A percentile compares a stretch with the other conserved stretches of the same genome.
Evolutionary conservation across 2,888 invertebrate species (phyloP).

Genomic region (Schizaphis graminum): DNA sequence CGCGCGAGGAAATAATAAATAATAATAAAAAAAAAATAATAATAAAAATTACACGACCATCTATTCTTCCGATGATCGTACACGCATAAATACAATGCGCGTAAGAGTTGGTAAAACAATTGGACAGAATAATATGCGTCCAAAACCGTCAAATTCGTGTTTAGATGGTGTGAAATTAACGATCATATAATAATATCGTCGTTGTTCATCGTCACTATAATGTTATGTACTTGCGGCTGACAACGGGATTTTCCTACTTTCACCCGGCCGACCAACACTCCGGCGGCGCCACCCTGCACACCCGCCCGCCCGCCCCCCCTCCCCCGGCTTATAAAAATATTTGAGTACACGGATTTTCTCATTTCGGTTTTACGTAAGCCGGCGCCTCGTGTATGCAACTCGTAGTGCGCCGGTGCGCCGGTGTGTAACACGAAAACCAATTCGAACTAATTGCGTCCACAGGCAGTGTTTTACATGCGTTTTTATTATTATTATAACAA

Average conservation of each 20-base stretch:
- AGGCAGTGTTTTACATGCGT: neutral
- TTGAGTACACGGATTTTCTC: neutral
- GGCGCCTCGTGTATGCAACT: constrained; percentile 58
- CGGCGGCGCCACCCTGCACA: neutral
- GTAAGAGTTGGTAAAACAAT: neutral
- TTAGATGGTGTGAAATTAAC: neutral
- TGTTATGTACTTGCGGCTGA: neutral
- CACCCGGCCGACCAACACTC: neutral
- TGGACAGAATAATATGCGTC: neutral
- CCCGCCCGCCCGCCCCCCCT: neutral
- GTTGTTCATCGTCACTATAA: neutral
- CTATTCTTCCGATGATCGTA: neutral
- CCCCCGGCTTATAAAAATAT: neutral
- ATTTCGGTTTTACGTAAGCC: neutral
- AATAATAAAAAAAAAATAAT: neutral
- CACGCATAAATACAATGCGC: neutral
- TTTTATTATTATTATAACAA: neutral
- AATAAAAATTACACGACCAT: neutral
- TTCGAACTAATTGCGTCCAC: constrained; percentile 9
- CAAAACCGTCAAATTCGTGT: neutral
- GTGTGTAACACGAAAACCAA: constrained; percentile 28
- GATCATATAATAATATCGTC: neutral
- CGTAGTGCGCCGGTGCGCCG: constrained; percentile 36
- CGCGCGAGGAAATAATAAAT: constrained; percentile 9
- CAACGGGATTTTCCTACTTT: neutral